Evolutionary conservation across 2,113 vertebrate genomes (phyloP), one percentile per base, ranked within the genome.

Genomic region (Phocoena phocoena): DNA sequence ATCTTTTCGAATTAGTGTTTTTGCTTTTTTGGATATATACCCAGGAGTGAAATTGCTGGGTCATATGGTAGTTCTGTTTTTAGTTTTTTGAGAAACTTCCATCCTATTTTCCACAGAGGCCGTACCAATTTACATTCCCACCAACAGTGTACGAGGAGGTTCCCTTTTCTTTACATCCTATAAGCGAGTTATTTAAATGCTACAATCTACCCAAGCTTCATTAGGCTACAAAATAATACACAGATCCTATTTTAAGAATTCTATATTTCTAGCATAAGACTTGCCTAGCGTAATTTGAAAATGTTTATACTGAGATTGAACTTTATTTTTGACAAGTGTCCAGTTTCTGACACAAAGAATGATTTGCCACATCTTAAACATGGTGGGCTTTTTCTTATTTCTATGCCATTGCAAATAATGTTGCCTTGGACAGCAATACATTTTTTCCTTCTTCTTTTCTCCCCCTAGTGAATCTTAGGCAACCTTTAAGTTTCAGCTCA

Each of bases 341-440:
- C 14, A 82, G 26, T 89, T 94, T 89, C 55, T 89, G 71, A 82
- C 25, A 94, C 38, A 87, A 62, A 94, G 67, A 73, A 73, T n/a
- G 14, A 88, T 63, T 63, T 81, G 33, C 28, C 33, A 38, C 2
- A 73, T 38, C 41, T 81, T 80, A 60, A 60, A 85, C 50, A 79
- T n/a, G 20, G 21, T 63, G 41, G 53, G 3, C 13, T 62, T 86
- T 79, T 95, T 86, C 81, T 79, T 25, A 6, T 71, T 53, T 83
- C 58, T 60, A 28, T 80, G 63, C 14, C 25, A 77, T 84, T 68
- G 41, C 20, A 71, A 28, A 33, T 41, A 38, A 79, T 38, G 17
- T 33, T 70, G 63, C 6, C 15, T 89, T 76, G 60, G 47, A 74
- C 17, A 77, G 60, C 47, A 84, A 84, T 31, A 81, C 9, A 6